Evolutionary conservation across 2,797 vertebrate species (phyloP), one percentile per base, ranked within the genome.

Genomic region (Strix occidentalis): DNA sequence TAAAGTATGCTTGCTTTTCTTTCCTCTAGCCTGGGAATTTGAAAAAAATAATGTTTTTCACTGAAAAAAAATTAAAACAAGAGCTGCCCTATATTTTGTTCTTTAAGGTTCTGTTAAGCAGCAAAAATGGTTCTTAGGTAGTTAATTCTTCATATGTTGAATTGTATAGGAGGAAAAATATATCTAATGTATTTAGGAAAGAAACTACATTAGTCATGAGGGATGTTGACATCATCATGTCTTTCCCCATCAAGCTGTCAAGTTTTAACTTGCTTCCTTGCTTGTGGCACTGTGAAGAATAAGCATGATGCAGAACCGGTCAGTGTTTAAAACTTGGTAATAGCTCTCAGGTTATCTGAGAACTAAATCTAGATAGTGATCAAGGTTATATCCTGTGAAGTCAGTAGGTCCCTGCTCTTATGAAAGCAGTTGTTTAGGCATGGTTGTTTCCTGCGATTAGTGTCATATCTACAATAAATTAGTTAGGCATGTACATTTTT

Each of bases 1-100:
- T 96, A 81, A 97, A 97, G 95, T 93, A 95, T 96, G 91, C 84
- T 96, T 97, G 93, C 69, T 93, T 95, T 92, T 95, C 96, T 96
- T 89, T 87, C 87, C 85, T 97, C 46, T 87, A 84, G 91, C 87
- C 95, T 98, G 90, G 96, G 97, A 97, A 97, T 96, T 97, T 95
- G 88, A 66, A 87, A 69, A 86, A 86, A 94, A 89, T 94, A 93
- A 70, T 60, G 81, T 79, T 96, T 94, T 96, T 96, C 93, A 91
- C 70, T 79, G 64, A 89, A 95, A 90, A 91, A 60, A 37, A n/a
- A 35, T 26, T 16, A 16, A 71, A 78, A 5, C 74, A 53, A 68
- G 72, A 89, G 68, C 43, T 90, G 79, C 63, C 46, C 28, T 84
- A 10, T 84, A 9, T 79, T 85, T 95, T 76, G 45, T 9, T 58